Conservation (phyloP, 2,888 invertebrate genomes). For the Strigamia maritima region DNA sequence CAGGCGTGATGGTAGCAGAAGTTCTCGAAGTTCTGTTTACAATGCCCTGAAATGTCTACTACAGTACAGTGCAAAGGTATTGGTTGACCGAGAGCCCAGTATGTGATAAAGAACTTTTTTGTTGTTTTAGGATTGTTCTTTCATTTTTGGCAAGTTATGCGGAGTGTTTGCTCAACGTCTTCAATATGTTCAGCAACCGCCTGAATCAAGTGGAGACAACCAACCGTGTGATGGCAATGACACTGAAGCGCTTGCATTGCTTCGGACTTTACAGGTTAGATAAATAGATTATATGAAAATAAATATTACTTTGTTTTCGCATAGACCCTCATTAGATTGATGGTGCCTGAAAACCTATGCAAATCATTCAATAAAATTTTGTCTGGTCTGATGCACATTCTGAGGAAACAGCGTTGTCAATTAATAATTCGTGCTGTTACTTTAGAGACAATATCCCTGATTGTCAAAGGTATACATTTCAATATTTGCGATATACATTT, state of each 20-base stretch:
- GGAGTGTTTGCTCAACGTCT: not conserved
- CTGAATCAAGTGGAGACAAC: not conserved
- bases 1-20: not conserved
- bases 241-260: not conserved
- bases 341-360: not conserved
- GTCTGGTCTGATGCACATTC: not conserved
- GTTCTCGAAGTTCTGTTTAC: not conserved
- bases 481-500: not conserved
- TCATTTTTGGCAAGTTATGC: not conserved
- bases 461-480: not conserved
- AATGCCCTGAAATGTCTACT: not conserved
- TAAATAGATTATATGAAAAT: not conserved
- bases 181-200: not conserved
- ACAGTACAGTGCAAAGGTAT: not conserved
- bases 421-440: not conserved
- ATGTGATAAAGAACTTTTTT: too few relatives aligned
- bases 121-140: not conserved
- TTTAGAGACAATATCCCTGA: not conserved
- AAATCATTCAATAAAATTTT: not conserved
- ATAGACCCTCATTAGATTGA: not conserved
- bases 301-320: not conserved
- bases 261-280: not conserved
- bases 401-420: not conserved
- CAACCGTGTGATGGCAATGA: not conserved
- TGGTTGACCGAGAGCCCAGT: too few relatives aligned